Conservation (phyloP, 2,888 invertebrate genomes). For the Amblyteles armatorius region DNA sequence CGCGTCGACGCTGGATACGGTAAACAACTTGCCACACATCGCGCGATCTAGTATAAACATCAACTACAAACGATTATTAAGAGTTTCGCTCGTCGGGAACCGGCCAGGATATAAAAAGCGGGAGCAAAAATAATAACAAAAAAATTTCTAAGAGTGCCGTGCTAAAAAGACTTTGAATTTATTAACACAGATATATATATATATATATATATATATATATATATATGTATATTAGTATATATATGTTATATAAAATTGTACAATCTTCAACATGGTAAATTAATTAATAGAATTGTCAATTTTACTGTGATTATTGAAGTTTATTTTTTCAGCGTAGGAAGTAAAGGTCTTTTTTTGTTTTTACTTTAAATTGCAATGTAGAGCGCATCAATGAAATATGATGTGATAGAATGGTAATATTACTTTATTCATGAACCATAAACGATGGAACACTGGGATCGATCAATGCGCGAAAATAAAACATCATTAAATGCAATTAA, state of each 20-base stretch:
- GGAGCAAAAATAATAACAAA: constrained; percentile 77
- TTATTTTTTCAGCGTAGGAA: constrained; percentile 48
- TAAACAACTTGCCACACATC: constrained; percentile 37
- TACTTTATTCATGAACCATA: background rate
- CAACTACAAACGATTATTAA: constrained; percentile 24
- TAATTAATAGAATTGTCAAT: constrained; percentile 47
- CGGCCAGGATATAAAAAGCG: constrained; percentile 61
- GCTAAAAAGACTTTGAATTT: constrained; percentile 80
- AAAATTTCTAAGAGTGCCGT: constrained; percentile 73
- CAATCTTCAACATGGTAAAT: constrained; percentile 65
- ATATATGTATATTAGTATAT: constrained; percentile 33
- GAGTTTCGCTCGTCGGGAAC: constrained; percentile 56
- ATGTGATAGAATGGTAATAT: background rate
- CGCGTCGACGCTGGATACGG: background rate
- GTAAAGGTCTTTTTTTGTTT: constrained; percentile 33
- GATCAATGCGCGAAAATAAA: constrained; percentile 43
- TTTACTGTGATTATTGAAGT: constrained; percentile 51
- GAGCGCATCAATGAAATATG: constrained; percentile 33
- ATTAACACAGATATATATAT: constrained; percentile 76
- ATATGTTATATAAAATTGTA: constrained; percentile 46
- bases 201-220: constrained; percentile 44
- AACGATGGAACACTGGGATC: constrained; percentile 42
- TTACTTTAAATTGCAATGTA: constrained; percentile 30
- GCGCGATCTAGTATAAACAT: constrained; percentile 18
- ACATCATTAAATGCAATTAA: constrained; percentile 50